Base-by-base conservation (phyloP, 2,113 vertebrate genomes). In the Amia ocellicauda region DNA sequence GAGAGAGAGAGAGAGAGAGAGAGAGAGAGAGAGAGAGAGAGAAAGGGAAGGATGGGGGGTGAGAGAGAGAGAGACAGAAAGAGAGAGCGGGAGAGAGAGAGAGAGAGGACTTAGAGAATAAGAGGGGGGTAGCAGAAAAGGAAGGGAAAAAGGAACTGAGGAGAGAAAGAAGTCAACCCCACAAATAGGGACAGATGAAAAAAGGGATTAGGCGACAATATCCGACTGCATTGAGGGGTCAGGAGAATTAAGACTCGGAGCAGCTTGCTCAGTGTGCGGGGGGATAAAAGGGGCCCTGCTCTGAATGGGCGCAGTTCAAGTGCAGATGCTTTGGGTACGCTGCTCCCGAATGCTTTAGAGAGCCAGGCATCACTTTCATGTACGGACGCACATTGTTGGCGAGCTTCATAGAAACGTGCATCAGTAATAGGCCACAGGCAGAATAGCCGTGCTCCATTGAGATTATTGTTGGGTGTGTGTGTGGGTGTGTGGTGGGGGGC, bases 101-200 rank as follows among this genome's bases (percentile, higher is more conserved):
- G 26, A 72, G 63, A 53, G 66, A 58, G 63, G 68, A 83, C 81
- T 87, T 86, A 89, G 84, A 80, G 78, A 80, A 88, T 76, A 76
- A 79, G 80, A 85, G 80, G 85, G 86, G 68, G 67, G 58, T 27
- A 24, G 51, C 52, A 77, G 79, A 81, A 81, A 85, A 72, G 82
- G 77, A 80, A 85, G 79, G 83, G 78, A 79, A 85, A 83, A 82
- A 80, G 83, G 80, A 85, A 85, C 78, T 83, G 84, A 80, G 83
- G 78, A 83, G 77, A 86, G 80, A 87, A 88, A 88, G 78, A 90
- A 91, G 88, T 89, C 87, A 88, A 87, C 85, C 80, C 87, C 83
- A 86, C 84, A 80, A 84, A 88, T 85, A 78, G 85, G 83, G 83
- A 80, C 79, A 80, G 81, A 80, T 83, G 78, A 86, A 83, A 85